These are phyloP conservation scores for Clangula hyemalis DNA, from an alignment of 2,797 vertebrate species.

Conservation along the genomic window DNA sequence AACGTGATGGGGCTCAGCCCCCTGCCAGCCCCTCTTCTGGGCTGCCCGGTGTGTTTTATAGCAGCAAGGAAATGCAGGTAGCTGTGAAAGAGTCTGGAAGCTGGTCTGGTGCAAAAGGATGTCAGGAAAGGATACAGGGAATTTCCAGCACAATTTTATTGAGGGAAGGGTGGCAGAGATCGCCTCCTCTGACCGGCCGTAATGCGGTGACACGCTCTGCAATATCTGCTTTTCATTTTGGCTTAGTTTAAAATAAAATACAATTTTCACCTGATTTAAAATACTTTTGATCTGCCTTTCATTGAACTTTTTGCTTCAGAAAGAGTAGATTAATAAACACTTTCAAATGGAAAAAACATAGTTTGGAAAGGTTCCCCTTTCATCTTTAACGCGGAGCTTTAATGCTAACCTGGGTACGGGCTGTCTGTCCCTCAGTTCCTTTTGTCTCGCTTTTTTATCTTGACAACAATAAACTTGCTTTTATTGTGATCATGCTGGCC, in stretches of 20 bases:
- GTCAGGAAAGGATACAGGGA: not conserved
- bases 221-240: not conserved
- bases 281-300: slow-evolving; percentile 68
- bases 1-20: accelerated
- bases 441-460: not conserved
- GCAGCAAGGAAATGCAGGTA: not conserved
- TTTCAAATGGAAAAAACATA: slow-evolving; percentile 55
- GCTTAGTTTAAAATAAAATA: not conserved
- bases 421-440: not conserved
- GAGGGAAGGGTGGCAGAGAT: not conserved
- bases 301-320: slow-evolving; percentile 65
- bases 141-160: not conserved
- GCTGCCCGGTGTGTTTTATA: not conserved
- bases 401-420: not conserved
- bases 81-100: not conserved
- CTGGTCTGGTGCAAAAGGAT: not conserved
- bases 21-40: not conserved
- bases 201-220: not conserved
- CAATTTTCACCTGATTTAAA: slow-evolving; percentile 57
- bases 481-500: slow-evolving; percentile 19
- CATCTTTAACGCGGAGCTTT: slow-evolving; percentile 29
- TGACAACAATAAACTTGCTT: slow-evolving; percentile 13
- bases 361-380: slow-evolving; percentile 41
- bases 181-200: not conserved
- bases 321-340: slow-evolving; percentile 70